Evolutionary conservation across 2,888 invertebrate species (phyloP).

Genomic region (Caenorhabditis zanzibari): DNA sequence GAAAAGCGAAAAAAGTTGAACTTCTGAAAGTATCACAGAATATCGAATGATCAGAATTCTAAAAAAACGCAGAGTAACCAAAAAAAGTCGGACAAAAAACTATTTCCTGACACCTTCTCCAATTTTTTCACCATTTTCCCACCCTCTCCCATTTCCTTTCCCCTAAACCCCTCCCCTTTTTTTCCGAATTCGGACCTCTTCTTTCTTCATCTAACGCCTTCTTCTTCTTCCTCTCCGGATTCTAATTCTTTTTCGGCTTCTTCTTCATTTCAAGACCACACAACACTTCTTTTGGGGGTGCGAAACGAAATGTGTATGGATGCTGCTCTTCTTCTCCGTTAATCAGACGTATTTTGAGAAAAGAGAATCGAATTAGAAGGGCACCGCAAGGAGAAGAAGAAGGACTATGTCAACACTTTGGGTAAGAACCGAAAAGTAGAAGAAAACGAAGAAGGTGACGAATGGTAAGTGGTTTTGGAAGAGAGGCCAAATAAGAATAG

Average conservation of each 20-base stretch:
- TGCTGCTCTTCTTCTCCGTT: slow-evolving; percentile 17
- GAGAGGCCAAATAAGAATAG: slow-evolving; percentile 21
- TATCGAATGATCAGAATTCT: no score
- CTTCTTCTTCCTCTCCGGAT: not conserved
- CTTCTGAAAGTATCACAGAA: no score
- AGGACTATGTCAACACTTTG: slow-evolving; percentile 44
- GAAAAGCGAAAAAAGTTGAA: no score
- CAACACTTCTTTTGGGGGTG: slow-evolving; percentile 27
- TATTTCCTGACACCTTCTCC: slow-evolving; percentile 8
- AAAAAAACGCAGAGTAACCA: no score
- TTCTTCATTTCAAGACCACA: slow-evolving; percentile 49
- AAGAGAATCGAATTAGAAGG: slow-evolving; percentile 57
- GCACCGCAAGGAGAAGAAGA: slow-evolving; percentile 42
- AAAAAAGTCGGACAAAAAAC: not conserved
- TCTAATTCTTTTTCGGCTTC: slow-evolving; percentile 50
- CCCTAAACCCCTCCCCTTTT: slow-evolving; percentile 25
- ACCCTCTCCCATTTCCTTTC: slow-evolving; percentile 38
- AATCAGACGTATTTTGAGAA: slow-evolving; percentile 59
- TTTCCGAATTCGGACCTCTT: slow-evolving; percentile 54
- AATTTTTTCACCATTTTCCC: not conserved
- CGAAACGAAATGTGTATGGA: slow-evolving; percentile 24
- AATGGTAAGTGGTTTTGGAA: slow-evolving; percentile 53
- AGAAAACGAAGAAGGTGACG: slow-evolving; percentile 30
- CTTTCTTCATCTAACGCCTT: slow-evolving; percentile 18
- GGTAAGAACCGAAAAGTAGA: not conserved